Base-by-base conservation (phyloP, 1,140 invertebrate species). In the Drosophila quadrilineata region DNA sequence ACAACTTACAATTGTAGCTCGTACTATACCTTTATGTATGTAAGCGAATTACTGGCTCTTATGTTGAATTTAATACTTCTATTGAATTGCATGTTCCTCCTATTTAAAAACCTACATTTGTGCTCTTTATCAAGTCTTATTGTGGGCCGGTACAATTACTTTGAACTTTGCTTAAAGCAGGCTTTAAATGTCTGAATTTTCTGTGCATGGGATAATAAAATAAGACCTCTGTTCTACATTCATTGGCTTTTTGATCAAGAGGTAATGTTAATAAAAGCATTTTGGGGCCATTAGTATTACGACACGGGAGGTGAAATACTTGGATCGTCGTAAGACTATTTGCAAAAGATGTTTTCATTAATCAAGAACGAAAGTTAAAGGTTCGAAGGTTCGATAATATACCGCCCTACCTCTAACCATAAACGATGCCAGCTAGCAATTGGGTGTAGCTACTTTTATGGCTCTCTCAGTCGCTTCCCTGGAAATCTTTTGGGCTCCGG, bases 241-340 rank as follows among this genome's bases (percentile, higher is more conserved):
- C 48, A 52, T 64, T 69, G 66, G 66, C 64, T 69, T 66, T 45
- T 48, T 40, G 91, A 93, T 90, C 90, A 91, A 91, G 93, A 24
- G 24, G 24, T 24, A 24, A 24, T 24, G 24, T 24, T 24, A 3
- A 24, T 24, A 24, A 6, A 24, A 24, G 24, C 24, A 24, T 49
- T 56, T 66, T 40, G 46, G 59, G 58, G 52, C 45, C 45, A 67
- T 62, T 53, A 46, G 62, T 94, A 64, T 46, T 69, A 41, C 92
- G 91, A 92, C 91, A 93, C 93, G 92, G 94, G 93, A 94, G 93
- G 93, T 93, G 94, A 93, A 93, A 93, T 93, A 93, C 93, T 94
- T 94, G 93, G 94, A 95, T 94, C 92, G 92, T 92, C 91, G 92
- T 91, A 93, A 94, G 94, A 95, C 93, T 92, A 94, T 94, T 93